These are phyloP conservation scores for Drosophila mimetica DNA, from an alignment of 2,888 invertebrate species.

Conservation along the genomic window DNA sequence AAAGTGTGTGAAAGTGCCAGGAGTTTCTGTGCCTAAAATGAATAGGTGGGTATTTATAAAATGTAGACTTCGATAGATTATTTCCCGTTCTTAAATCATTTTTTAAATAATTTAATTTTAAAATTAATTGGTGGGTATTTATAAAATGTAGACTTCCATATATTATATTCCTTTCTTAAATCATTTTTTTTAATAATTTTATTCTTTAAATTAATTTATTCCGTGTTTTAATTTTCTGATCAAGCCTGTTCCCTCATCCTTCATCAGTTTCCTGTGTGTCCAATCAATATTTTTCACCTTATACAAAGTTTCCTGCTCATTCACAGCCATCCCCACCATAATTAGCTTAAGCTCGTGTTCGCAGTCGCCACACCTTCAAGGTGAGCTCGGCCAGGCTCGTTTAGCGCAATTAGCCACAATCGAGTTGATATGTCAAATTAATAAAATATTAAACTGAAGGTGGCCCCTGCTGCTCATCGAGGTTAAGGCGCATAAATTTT, in stretches of 20 bases:
- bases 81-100: neutral
- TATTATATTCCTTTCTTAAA: neutral
- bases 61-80: neutral
- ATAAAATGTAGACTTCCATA: neutral
- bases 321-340: slow-evolving; percentile 37
- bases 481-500: slow-evolving; percentile 72
- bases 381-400: slow-evolving; percentile 65
- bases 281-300: slow-evolving; percentile 10
- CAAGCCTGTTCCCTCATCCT: slow-evolving; percentile 2
- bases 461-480: slow-evolving; percentile 58
- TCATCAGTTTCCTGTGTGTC: slow-evolving; percentile 1
- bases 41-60: neutral
- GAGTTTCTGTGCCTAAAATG: neutral
- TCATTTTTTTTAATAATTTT: too few relatives aligned
- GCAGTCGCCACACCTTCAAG: slow-evolving; percentile 50
- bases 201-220: too few relatives aligned
- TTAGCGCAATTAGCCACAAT: slow-evolving; percentile 84
- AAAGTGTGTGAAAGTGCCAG: slow-evolving; percentile 13
- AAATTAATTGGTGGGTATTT: neutral
- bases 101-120: too few relatives aligned
- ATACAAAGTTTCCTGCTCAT: slow-evolving; percentile 8
- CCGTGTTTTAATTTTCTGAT: too few relatives aligned
- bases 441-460: slow-evolving; percentile 78
- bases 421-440: slow-evolving; percentile 84
- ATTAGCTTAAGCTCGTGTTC: slow-evolving; percentile 51